Percentiles rank a stretch among this genome's conserved stretches.
These are phyloP conservation scores for Melangyna quadrimaculata DNA, from an alignment of 2,888 invertebrate species.

Conservation along the genomic window DNA sequence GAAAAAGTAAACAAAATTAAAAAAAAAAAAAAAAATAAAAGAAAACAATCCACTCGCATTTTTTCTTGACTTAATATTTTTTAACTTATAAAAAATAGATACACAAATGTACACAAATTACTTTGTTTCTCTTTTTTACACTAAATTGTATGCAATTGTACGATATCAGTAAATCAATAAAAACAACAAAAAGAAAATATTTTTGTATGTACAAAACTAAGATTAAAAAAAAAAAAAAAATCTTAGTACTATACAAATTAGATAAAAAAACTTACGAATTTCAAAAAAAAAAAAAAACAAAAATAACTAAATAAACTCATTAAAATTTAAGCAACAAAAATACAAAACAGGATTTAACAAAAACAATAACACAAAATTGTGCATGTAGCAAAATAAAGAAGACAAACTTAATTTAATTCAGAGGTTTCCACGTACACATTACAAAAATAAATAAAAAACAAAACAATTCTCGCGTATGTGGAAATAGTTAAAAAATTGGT, in stretches of 20 bases:
- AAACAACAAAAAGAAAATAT: slow-evolving; percentile 43
- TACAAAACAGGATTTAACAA: slow-evolving; percentile 67
- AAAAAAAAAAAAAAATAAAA: neutral
- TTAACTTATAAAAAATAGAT: slow-evolving; percentile 16
- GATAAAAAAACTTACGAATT: slow-evolving; percentile 66
- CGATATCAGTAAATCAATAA: slow-evolving; percentile 54
- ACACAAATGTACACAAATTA: slow-evolving; percentile 50
- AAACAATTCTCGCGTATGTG: slow-evolving; percentile 52
- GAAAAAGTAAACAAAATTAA: neutral
- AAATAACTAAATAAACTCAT: slow-evolving; percentile 30
- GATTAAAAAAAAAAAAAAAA: slow-evolving; percentile 36
- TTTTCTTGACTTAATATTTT: slow-evolving; percentile 5
- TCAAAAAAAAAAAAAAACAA: slow-evolving; percentile 23
- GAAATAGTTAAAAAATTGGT: slow-evolving; percentile 67
- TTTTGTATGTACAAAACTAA: slow-evolving; percentile 61
- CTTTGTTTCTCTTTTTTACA: slow-evolving; percentile 12
- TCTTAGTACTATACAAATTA: slow-evolving; percentile 44
- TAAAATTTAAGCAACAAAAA: slow-evolving; percentile 47
- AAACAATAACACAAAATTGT: slow-evolving; percentile 56
- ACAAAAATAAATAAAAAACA: slow-evolving; percentile 24
- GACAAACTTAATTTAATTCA: slow-evolving; percentile 70
- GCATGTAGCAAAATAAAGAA: slow-evolving; percentile 54
- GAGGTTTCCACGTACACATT: slow-evolving; percentile 61
- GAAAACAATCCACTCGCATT: slow-evolving; percentile 55
- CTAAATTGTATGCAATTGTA: slow-evolving; percentile 43